Base-by-base conservation (phyloP, 1,140 invertebrate genomes). In the Argopecten irradians region DNA sequence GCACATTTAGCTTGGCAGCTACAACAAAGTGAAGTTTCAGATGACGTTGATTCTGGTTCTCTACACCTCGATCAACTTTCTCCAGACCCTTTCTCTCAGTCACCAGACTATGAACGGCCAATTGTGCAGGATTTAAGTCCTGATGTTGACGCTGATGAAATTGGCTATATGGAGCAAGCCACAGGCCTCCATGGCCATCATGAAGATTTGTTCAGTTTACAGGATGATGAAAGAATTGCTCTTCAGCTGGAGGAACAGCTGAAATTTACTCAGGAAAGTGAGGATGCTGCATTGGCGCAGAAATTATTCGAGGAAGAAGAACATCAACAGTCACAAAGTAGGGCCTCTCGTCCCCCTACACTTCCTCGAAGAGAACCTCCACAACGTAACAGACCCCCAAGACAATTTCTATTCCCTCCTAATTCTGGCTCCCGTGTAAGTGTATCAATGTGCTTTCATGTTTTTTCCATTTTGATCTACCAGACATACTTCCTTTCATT, bases 1-100 rank as follows among this genome's bases (percentile, higher is more conserved):
- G 86, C 86, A 43, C 82, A 82, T 33, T 43, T 86, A 32, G 86
- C 86, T 35, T 86, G 86, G 86, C 86, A 86, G 34, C 32, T 86
- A 46, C 86, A 86, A 82, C 55, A 86, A 82, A 55, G 36, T 35
- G 86, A 86, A 86, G 46, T 55, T 82, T 22, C 34, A 35, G 46
- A 82, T 28, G 46, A 35, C 0, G 14, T 22, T 13, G 46, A 86
- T 34, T 82, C 46, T 34, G 82, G 55, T 14, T 36, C 33, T 86
- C 82, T 82, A 7, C 46, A 16, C 55, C 55, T 36, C 16, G 46
- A 46, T 28, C 32, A 86, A 46, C 33, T 34, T 34, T 46, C 32
- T 32, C 28, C 34, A 82, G 46, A 34, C 1, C 43, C 55, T 71
- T 32, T 35, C 11, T 43, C 39, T 8, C n/a, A 86, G 34, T 43